Percentiles rank a stretch among this genome's conserved stretches.
Conservation (phyloP, 2,888 invertebrate species). For the Macrosiphum euphorbiae region DNA sequence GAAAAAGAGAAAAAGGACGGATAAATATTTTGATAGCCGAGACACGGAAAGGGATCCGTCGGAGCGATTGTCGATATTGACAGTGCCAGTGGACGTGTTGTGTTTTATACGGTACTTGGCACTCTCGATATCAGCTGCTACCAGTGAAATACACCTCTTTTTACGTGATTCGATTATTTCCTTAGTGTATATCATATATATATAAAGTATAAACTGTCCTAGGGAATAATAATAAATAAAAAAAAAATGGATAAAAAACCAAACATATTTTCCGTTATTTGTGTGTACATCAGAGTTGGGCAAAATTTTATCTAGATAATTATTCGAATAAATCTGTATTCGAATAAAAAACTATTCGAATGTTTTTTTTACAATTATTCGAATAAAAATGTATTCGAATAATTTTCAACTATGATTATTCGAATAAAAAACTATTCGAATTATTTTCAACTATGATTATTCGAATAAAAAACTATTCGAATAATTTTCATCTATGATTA, state of each 20-base stretch:
- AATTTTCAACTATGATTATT: no score
- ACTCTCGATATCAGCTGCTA: slow-evolving; percentile 33
- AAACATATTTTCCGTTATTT: neutral
- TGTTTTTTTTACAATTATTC: no score
- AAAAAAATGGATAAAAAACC: neutral
- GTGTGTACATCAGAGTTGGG: neutral
- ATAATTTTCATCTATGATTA: no score
- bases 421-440: no score
- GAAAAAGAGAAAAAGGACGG: neutral
- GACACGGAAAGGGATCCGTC: slow-evolving; percentile 22
- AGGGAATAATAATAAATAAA: neutral
- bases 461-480: no score
- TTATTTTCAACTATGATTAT: no score
- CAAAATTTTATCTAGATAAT: no score
- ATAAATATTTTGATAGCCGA: slow-evolving; percentile 52
- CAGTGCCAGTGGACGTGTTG: slow-evolving; percentile 51
- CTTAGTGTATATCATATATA: neutral
- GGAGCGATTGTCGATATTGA: slow-evolving; percentile 32
- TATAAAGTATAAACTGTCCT: neutral
- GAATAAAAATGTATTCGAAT: no score
- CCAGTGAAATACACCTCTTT: slow-evolving; percentile 29
- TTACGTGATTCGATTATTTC: slow-evolving; percentile 55
- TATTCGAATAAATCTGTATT: no score
- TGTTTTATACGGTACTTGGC: slow-evolving; percentile 41
- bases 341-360: no score